A percentile compares a stretch with the other conserved stretches of the same genome.
Conservation (phyloP, 1,140 invertebrate species). For the Drosophila sp. region DNA sequence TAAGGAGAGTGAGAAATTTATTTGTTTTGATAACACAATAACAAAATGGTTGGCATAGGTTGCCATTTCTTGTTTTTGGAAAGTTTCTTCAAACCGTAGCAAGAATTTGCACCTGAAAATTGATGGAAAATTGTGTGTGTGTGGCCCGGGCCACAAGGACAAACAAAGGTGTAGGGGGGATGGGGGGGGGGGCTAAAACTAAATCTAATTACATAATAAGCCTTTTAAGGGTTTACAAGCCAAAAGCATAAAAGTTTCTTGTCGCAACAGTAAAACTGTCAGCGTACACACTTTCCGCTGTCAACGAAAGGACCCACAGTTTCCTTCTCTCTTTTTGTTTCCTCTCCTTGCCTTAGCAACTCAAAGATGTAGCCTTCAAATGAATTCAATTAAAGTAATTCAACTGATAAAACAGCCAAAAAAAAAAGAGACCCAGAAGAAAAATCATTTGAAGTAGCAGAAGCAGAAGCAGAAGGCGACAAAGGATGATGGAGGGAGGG, state of each 20-base stretch:
- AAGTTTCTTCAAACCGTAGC: slow-evolving; percentile 2
- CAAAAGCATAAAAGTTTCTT: slow-evolving; percentile 27
- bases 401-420: slow-evolving; percentile 35
- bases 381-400: slow-evolving; percentile 60
- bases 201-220: slow-evolving; percentile 45
- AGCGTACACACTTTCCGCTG: slow-evolving; percentile 13
- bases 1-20: slow-evolving; percentile 61
- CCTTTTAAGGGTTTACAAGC: slow-evolving; percentile 30
- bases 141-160: background rate
- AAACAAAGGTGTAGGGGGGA: no score
- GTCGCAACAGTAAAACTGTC: slow-evolving; percentile 27
- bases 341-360: background rate
- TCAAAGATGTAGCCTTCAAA: slow-evolving; percentile 19
- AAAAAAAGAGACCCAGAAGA: slow-evolving; percentile 14
- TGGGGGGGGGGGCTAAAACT: background rate
- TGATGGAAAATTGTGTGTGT: background rate
- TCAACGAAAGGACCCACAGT: background rate
- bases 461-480: background rate
- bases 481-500: background rate
- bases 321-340: background rate
- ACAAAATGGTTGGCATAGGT: slow-evolving; percentile 6
- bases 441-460: slow-evolving; percentile 1
- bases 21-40: slow-evolving; percentile 61
- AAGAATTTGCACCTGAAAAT: background rate
- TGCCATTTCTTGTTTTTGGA: background rate